These are phyloP conservation scores for Penaeus vannamei DNA, from an alignment of 1,140 invertebrate genomes.

Conservation along the genomic window DNA sequence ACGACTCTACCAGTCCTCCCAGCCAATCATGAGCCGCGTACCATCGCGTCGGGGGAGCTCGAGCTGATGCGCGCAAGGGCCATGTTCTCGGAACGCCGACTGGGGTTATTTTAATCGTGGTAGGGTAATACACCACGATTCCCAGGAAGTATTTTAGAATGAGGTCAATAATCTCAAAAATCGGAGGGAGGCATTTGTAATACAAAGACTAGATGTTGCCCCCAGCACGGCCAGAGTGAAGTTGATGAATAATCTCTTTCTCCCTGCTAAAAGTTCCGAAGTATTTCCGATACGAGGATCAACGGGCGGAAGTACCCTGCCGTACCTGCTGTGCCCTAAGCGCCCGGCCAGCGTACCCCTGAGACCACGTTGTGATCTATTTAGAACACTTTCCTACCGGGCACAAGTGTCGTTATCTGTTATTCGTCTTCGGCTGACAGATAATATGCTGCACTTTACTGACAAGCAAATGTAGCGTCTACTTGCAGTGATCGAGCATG, in stretches of 20 bases:
- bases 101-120: slow-evolving; percentile 58
- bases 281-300: slow-evolving; percentile 42
- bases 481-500: too few relatives aligned
- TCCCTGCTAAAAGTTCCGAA: slow-evolving; percentile 49
- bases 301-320: slow-evolving; percentile 29
- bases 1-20: slow-evolving; percentile 41
- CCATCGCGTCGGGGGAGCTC: neutral
- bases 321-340: slow-evolving; percentile 10
- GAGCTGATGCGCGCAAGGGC: slow-evolving; percentile 61
- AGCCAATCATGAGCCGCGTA: slow-evolving; percentile 47
- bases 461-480: too few relatives aligned
- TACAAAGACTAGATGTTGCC: too few relatives aligned
- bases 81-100: slow-evolving; percentile 54
- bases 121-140: neutral
- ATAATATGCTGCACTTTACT: too few relatives aligned
- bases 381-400: neutral
- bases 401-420: neutral
- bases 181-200: neutral
- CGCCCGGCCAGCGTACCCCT: slow-evolving; percentile 10
- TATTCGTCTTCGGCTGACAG: neutral
- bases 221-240: too few relatives aligned
- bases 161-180: slow-evolving; percentile 3
- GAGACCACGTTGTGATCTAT: neutral
- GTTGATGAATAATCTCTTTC: too few relatives aligned
- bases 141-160: slow-evolving; percentile 10